Evolutionary conservation across 2,113 vertebrate genomes (phyloP).

Genomic region (Puffinus mauretanicus): DNA sequence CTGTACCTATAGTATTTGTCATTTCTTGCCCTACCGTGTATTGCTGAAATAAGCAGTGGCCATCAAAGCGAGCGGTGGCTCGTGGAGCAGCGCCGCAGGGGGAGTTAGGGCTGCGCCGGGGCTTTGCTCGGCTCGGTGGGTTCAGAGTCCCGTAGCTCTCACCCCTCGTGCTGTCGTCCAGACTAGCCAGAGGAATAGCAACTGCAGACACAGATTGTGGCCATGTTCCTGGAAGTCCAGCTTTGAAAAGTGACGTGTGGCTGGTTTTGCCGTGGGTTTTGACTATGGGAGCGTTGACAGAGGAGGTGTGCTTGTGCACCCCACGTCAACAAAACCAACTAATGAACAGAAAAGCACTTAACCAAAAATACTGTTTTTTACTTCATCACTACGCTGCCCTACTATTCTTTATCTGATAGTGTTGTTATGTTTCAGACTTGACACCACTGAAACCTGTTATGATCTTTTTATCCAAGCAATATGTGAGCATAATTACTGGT

Average conservation of each 20-base stretch:
- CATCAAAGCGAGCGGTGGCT: background rate
- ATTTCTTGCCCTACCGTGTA: background rate
- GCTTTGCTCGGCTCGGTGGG: rapidly evolving
- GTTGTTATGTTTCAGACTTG: background rate
- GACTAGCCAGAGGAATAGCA: background rate
- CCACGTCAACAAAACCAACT: background rate
- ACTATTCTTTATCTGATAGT: background rate
- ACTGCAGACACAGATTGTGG: rapidly evolving
- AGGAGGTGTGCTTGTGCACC: background rate
- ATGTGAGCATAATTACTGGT: background rate
- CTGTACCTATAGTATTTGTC: background rate
- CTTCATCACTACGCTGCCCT: background rate
- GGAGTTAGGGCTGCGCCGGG: background rate
- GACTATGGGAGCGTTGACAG: rapidly evolving
- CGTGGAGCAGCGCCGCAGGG: rapidly evolving
- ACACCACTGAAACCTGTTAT: background rate
- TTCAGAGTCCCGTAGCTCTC: background rate
- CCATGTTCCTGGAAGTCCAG: background rate
- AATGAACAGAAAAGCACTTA: background rate
- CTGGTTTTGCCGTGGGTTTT: background rate
- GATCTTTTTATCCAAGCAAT: background rate
- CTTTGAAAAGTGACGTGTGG: rapidly evolving
- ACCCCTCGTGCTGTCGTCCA: rapidly evolving
- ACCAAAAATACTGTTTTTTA: background rate
- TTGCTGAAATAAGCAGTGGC: background rate